Evolutionary conservation across 2,888 invertebrate species (phyloP).

Genomic region (Lycia hirtaria): DNA sequence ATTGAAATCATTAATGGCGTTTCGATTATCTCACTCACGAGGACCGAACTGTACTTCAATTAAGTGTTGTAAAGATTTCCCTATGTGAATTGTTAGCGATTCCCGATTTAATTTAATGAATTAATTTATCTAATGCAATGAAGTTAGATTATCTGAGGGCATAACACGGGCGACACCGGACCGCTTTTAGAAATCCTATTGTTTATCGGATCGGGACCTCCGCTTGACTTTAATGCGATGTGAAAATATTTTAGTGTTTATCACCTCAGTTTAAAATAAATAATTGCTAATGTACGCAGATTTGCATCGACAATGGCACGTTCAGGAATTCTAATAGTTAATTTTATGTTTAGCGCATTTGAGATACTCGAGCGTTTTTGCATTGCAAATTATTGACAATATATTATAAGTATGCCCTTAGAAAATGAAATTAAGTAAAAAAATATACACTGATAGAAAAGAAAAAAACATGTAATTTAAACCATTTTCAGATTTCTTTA

Average conservation of each 20-base stretch:
- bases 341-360: neutral
- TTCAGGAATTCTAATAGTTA: slow-evolving; percentile 2
- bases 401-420: no score
- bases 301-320: slow-evolving; percentile 20
- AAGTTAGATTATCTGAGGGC: slow-evolving; percentile 48
- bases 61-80: slow-evolving; percentile 80
- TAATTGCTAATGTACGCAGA: slow-evolving; percentile 13
- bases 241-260: slow-evolving; percentile 34
- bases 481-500: neutral
- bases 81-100: slow-evolving; percentile 76
- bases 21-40: slow-evolving; percentile 84
- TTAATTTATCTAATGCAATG: slow-evolving; percentile 65
- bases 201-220: slow-evolving; percentile 41
- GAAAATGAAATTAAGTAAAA: neutral
- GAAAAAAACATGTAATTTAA: neutral
- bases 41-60: slow-evolving; percentile 72
- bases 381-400: slow-evolving; percentile 11
- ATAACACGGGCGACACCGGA: slow-evolving; percentile 43
- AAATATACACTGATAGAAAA: neutral
- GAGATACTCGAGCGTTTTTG: neutral
- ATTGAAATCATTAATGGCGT: slow-evolving; percentile 79
- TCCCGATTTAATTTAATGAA: slow-evolving; percentile 73
- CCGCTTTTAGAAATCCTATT: slow-evolving; percentile 39
- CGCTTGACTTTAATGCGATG: slow-evolving; percentile 37
- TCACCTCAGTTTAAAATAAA: slow-evolving; percentile 24